phyloP scores from a whole-genome alignment of 2,113 vertebrate genomes.

The Cynocephalus volans region DNA sequence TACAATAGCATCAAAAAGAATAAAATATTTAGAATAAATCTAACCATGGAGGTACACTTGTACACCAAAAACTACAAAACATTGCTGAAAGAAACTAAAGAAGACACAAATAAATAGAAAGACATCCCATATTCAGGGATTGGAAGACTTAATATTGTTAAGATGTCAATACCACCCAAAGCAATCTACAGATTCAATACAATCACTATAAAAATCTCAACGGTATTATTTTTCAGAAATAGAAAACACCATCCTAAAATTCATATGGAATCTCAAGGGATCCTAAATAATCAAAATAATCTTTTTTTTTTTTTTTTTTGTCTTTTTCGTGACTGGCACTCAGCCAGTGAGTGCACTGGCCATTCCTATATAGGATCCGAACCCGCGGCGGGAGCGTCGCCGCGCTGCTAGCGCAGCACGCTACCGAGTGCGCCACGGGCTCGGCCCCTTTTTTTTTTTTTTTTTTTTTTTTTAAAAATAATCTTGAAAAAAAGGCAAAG shows the following conservation, averaged over 20 bases:
- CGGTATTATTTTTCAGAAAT: not conserved
- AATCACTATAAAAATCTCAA: not conserved
- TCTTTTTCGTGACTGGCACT: too few relatives aligned
- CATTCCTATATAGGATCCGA: too few relatives aligned
- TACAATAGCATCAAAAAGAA: not conserved
- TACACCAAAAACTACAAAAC: not conserved
- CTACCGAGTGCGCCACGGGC: too few relatives aligned
- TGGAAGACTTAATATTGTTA: not conserved
- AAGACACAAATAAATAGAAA: not conserved
- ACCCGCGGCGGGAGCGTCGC: too few relatives aligned
- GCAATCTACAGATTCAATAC: not conserved
- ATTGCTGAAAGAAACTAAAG: not conserved
- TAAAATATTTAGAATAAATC: not conserved
- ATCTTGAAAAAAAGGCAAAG: not conserved
- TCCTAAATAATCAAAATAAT: not conserved
- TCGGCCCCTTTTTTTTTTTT: too few relatives aligned
- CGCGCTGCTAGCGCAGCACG: too few relatives aligned
- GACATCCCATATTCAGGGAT: not conserved
- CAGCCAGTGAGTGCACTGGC: too few relatives aligned
- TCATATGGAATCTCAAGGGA: not conserved
- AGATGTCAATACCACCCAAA: not conserved
- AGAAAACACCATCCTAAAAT: slow-evolving; percentile 12
- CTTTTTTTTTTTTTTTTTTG: too few relatives aligned
- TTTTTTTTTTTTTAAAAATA: too few relatives aligned
- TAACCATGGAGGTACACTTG: not conserved